A percentile compares a stretch with the other conserved stretches of the same genome.
These are phyloP conservation scores for Clitarchus hookeri DNA, from an alignment of 2,888 invertebrate species.

Conservation along the genomic window DNA sequence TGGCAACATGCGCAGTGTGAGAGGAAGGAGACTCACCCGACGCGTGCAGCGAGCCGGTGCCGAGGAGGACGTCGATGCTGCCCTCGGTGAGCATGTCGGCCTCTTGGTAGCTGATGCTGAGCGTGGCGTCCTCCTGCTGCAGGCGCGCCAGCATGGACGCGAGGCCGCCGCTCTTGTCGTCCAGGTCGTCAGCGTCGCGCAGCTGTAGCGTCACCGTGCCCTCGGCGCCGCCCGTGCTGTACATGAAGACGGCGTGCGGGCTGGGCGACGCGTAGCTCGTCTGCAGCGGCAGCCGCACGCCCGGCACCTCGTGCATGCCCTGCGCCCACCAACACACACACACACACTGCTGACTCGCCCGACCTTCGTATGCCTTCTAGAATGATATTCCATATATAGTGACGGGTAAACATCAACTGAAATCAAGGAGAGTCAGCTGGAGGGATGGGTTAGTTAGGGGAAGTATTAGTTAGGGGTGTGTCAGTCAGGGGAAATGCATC, in stretches of 20 bases:
- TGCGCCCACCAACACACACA: conserved; percentile 25
- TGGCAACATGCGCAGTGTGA: too few relatives aligned
- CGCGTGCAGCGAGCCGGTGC: conserved; percentile 59
- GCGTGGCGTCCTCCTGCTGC: conserved; percentile 66
- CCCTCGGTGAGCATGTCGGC: conserved; percentile 72
- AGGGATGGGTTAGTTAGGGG: too few relatives aligned
- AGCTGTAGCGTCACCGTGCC: conserved; percentile 67
- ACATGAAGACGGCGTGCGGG: conserved; percentile 65
- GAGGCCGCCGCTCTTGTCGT: conserved; percentile 50
- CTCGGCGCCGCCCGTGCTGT: conserved; percentile 64
- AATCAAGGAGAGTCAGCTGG: too few relatives aligned
- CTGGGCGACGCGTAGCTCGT: conserved; percentile 46
- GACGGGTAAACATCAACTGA: too few relatives aligned
- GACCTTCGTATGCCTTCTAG: too few relatives aligned
- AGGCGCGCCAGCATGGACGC: conserved; percentile 56
- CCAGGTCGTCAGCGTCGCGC: conserved; percentile 60
- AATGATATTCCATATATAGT: too few relatives aligned
- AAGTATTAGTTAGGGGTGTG: too few relatives aligned
- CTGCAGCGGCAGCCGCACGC: conserved; percentile 47
- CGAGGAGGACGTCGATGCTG: conserved; percentile 58
- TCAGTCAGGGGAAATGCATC: too few relatives aligned
- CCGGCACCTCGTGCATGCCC: conserved; percentile 47
- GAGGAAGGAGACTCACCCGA: conserved; percentile 39
- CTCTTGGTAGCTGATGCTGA: conserved; percentile 76
- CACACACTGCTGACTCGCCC: neutral